Conservation (phyloP, 2,113 vertebrate genomes). For the Acanthochromis polyacanthus region DNA sequence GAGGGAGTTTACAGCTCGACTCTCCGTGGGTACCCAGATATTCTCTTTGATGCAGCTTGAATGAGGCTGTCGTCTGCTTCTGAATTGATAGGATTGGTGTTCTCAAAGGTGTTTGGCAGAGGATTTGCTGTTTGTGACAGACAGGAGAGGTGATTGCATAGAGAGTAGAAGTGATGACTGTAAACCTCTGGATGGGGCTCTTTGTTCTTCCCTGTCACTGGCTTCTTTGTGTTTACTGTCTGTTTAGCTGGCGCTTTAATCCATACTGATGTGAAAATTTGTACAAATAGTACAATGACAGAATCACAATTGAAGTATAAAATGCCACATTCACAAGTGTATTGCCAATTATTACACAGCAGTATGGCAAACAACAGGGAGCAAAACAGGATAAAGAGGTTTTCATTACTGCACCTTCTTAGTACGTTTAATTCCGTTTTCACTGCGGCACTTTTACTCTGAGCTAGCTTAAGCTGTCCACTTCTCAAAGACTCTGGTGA, state of each 20-base stretch:
- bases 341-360: background rate
- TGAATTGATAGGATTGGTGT: conserved; percentile 24
- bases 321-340: background rate
- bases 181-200: conserved; percentile 21
- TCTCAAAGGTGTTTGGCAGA: conserved; percentile 5
- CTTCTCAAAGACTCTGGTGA: conserved; percentile 1
- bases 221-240: conserved; percentile 12
- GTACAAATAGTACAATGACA: background rate
- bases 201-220: conserved; percentile 29
- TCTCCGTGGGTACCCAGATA: conserved; percentile 13
- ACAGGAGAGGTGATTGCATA: conserved; percentile 21
- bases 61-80: conserved; percentile 22
- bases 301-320: conserved; percentile 25
- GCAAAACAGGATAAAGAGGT: conserved; percentile 13
- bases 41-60: conserved; percentile 41
- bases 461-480: conserved; percentile 5
- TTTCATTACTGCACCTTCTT: conserved; percentile 15
- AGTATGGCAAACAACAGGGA: conserved; percentile 12
- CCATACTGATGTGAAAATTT: background rate
- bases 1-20: conserved; percentile 2
- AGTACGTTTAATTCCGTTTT: conserved; percentile 17
- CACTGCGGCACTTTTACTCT: conserved; percentile 4
- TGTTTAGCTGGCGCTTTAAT: conserved; percentile 16
- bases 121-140: conserved; percentile 26
- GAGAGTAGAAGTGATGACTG: background rate